A percentile compares a stretch with the other conserved stretches of the same genome.
Conservation (phyloP, 2,797 vertebrate genomes). For the Phrynocephalus vlangalii region DNA sequence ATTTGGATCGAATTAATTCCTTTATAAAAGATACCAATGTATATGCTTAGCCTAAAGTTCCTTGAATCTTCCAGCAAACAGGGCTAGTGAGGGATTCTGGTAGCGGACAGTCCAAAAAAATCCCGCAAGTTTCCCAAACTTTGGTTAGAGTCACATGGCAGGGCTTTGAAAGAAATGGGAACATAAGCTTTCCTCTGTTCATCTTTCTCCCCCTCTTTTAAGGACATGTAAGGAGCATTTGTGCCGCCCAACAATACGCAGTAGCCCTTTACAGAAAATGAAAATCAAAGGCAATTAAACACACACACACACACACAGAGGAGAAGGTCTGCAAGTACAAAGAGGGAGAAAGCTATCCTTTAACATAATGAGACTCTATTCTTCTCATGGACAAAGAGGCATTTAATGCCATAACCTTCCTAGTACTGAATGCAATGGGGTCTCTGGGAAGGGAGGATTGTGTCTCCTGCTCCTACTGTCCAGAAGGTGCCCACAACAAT, state of each 20-base stretch:
- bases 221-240: neutral
- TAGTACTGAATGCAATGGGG: neutral
- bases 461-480: neutral
- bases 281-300: neutral
- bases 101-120: no score
- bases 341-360: neutral
- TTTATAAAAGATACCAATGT: no score
- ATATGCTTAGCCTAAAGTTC: no score
- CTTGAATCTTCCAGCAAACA: no score
- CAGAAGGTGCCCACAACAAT: neutral
- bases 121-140: no score
- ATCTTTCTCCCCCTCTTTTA: no score
- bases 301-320: neutral
- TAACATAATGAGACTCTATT: neutral
- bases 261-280: neutral
- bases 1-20: no score
- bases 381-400: constrained; percentile 2
- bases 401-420: neutral
- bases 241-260: neutral
- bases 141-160: neutral
- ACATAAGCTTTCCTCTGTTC: neutral
- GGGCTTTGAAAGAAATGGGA: neutral
- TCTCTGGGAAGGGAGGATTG: neutral
- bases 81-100: no score
- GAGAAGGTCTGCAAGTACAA: neutral